Conservation (phyloP, 2,888 invertebrate species). For the Euclidia mi region DNA sequence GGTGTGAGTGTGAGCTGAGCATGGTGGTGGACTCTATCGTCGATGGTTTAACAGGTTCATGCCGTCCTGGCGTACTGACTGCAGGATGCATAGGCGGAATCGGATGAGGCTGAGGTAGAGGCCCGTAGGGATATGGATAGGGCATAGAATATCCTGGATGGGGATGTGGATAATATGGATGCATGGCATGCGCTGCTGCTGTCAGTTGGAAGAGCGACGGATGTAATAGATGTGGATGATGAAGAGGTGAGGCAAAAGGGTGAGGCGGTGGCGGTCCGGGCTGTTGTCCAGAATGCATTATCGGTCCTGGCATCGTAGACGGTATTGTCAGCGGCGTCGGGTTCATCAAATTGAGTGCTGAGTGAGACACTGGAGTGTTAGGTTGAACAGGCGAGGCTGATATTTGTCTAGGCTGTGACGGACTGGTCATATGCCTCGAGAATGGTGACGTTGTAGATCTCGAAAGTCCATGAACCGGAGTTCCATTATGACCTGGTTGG, state of each 20-base stretch:
- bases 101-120: slow-evolving; percentile 93
- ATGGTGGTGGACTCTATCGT: slow-evolving; percentile 92
- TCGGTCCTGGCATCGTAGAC: slow-evolving; percentile 91
- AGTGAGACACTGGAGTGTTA: slow-evolving; percentile 88
- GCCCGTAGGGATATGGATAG: slow-evolving; percentile 93
- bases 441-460: slow-evolving; percentile 87
- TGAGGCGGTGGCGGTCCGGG: slow-evolving; percentile 92
- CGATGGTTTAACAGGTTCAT: slow-evolving; percentile 86
- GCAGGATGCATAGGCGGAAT: slow-evolving; percentile 92
- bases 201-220: slow-evolving; percentile 90
- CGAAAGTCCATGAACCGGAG: slow-evolving; percentile 79
- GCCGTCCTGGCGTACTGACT: slow-evolving; percentile 82
- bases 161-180: slow-evolving; percentile 93
- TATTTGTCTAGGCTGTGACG: slow-evolving; percentile 85
- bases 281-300: slow-evolving; percentile 94
- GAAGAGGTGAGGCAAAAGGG: slow-evolving; percentile 92
- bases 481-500: slow-evolving; percentile 81
- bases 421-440: slow-evolving; percentile 85
- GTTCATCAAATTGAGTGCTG: slow-evolving; percentile 91
- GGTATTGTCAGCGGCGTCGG: slow-evolving; percentile 91
- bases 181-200: slow-evolving; percentile 91
- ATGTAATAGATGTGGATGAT: slow-evolving; percentile 93
- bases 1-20: slow-evolving; percentile 92
- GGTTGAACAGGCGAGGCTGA: slow-evolving; percentile 86
- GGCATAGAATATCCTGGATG: slow-evolving; percentile 93